Conservation (phyloP, 2,113 vertebrate species). For the Crotophaga sulcirostris region DNA sequence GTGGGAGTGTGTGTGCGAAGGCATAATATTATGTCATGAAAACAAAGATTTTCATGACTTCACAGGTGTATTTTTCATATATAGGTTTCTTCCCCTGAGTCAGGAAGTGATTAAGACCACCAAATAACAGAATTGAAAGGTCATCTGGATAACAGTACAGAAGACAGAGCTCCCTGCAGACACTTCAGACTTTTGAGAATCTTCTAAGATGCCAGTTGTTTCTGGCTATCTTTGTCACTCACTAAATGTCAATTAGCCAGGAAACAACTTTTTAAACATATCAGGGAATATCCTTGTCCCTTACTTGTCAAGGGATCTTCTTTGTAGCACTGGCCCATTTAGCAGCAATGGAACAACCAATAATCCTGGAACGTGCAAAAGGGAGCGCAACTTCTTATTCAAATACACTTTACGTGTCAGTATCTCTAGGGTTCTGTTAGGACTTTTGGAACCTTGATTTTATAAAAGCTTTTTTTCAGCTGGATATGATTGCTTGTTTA, state of each 20-base stretch:
- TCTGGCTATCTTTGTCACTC: background rate
- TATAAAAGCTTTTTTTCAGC: background rate
- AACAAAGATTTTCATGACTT: background rate
- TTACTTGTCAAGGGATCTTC: background rate
- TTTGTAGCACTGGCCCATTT: background rate
- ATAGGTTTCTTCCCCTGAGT: background rate
- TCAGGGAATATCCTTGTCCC: background rate
- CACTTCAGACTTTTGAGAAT: background rate
- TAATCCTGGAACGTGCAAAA: background rate
- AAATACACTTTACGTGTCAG: background rate
- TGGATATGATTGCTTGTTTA: background rate
- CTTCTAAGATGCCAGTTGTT: background rate
- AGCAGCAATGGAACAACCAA: background rate
- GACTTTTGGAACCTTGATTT: background rate
- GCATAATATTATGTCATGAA: background rate
- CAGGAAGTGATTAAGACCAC: background rate
- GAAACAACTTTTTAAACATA: background rate
- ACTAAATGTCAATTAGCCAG: background rate
- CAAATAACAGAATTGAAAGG: background rate
- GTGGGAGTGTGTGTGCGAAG: background rate
- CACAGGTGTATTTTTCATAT: background rate
- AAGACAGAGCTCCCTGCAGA: background rate
- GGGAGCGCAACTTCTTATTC: background rate
- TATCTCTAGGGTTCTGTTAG: background rate
- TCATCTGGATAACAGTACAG: background rate